Conservation (phyloP, 2,113 vertebrate genomes). For the Podarcis cretensis region DNA sequence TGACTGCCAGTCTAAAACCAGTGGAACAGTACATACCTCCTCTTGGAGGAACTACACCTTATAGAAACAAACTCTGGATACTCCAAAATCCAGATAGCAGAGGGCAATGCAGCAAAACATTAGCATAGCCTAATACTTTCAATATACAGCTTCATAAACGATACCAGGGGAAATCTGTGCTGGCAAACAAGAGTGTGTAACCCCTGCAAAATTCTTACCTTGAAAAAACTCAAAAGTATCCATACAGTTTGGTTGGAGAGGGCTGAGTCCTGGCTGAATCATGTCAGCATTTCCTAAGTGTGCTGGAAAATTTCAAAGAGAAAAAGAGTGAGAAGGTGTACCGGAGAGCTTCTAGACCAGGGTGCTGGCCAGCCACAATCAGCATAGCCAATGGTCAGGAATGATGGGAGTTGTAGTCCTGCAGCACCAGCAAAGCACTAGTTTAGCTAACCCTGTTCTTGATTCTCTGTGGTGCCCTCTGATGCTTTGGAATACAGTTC, state of each 20-base stretch:
- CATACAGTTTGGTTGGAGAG: slow-evolving; percentile 98
- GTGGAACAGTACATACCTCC: no score
- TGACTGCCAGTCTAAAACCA: no score
- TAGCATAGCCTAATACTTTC: neutral
- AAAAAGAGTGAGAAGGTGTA: slow-evolving; percentile 1
- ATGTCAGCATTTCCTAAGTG: slow-evolving; percentile 97
- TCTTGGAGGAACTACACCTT: neutral
- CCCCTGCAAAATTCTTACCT: slow-evolving; percentile 77
- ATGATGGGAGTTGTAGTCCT: no score
- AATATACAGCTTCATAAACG: neutral
- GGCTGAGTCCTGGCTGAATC: slow-evolving; percentile 97
- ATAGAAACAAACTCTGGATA: neutral
- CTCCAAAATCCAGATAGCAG: no score
- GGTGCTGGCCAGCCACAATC: no score
- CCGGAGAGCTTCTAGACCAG: neutral
- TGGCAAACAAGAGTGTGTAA: neutral
- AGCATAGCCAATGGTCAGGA: no score
- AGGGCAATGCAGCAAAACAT: neutral
- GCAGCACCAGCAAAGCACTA: no score
- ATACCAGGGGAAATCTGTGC: neutral
- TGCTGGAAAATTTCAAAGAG: slow-evolving; percentile 74
- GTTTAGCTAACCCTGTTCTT: no score
- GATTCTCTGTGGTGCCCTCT: no score
- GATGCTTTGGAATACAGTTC: no score
- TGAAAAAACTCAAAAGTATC: slow-evolving; percentile 96